phyloP scores from a whole-genome alignment of 2,113 vertebrate species.

The Chaenocephalus aceratus region DNA sequence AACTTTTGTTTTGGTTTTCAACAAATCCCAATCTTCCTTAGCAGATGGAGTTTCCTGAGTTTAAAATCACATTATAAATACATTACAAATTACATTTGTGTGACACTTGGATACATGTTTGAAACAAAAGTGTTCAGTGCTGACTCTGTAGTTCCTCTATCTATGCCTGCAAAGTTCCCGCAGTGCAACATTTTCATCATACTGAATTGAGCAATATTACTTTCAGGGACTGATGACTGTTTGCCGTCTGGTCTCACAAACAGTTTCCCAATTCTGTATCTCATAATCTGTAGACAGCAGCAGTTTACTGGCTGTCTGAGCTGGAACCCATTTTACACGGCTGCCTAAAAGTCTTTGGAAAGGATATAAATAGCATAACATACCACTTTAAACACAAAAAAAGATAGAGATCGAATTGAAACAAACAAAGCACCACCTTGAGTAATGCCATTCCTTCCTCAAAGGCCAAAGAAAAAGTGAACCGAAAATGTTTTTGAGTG shows the following conservation, averaged over 20 bases:
- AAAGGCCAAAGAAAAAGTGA: constrained; percentile 16
- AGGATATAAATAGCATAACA: constrained; percentile 18
- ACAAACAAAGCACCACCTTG: constrained; percentile 8
- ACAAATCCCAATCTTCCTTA: not conserved
- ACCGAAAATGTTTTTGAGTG: constrained; percentile 10
- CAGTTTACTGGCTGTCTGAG: constrained; percentile 8
- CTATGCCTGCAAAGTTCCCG: not conserved
- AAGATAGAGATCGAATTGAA: constrained; percentile 11
- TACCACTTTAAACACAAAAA: constrained; percentile 12
- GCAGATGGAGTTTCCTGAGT: not conserved
- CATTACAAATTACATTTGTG: too few relatives aligned
- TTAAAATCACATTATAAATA: not conserved
- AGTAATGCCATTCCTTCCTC: not conserved
- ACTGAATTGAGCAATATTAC: constrained; percentile 40
- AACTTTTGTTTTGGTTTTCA: not conserved
- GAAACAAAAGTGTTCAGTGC: not conserved
- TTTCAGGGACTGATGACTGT: constrained; percentile 48
- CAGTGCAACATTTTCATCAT: constrained; percentile 29
- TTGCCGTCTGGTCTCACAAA: constrained; percentile 40
- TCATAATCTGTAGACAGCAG: constrained; percentile 26
- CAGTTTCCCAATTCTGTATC: constrained; percentile 51
- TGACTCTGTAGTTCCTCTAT: not conserved
- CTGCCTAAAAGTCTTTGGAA: constrained; percentile 1
- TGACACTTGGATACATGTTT: too few relatives aligned
- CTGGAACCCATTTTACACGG: constrained; percentile 20